These are phyloP conservation scores for Coreius guichenoti DNA, from an alignment of 2,797 vertebrate species.

Conservation along the genomic window DNA sequence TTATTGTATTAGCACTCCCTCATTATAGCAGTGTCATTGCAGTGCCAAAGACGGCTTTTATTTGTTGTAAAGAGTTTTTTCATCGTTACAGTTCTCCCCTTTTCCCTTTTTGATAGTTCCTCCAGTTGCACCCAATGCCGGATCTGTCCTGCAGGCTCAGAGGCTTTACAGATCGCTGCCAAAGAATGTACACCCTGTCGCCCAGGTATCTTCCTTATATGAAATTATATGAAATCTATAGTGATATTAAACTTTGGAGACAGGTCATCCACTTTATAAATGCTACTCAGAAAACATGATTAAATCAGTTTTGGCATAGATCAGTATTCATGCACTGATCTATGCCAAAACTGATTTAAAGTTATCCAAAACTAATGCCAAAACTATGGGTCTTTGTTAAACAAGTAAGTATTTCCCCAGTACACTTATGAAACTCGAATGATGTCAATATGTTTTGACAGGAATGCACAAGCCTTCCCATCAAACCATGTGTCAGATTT, in stretches of 20 bases:
- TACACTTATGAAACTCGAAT: background rate
- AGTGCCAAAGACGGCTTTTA: background rate
- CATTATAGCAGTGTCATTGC: background rate
- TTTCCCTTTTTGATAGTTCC: constrained; percentile 71
- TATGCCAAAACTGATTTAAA: too few species aligned
- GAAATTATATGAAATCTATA: background rate
- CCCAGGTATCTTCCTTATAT: constrained; percentile 76
- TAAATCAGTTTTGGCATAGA: background rate
- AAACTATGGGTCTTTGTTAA: constrained; percentile 15
- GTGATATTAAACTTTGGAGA: background rate
- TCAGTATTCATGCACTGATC: too few species aligned
- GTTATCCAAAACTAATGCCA: too few species aligned
- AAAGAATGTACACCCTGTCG: constrained; percentile 78
- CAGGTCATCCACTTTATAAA: background rate
- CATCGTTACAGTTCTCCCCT: background rate
- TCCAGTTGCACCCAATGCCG: constrained; percentile 77
- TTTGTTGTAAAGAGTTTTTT: background rate
- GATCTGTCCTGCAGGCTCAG: constrained; percentile 79
- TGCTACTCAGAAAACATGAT: background rate
- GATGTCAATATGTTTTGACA: constrained; percentile 58
- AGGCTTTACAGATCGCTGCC: constrained; percentile 75
- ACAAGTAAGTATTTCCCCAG: background rate
- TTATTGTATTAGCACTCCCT: background rate
- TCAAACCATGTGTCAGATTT: constrained; percentile 81
- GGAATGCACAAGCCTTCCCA: constrained; percentile 82